These are phyloP conservation scores for Lissonota sp. DNA, from an alignment of 2,888 invertebrate species.

Conservation along the genomic window DNA sequence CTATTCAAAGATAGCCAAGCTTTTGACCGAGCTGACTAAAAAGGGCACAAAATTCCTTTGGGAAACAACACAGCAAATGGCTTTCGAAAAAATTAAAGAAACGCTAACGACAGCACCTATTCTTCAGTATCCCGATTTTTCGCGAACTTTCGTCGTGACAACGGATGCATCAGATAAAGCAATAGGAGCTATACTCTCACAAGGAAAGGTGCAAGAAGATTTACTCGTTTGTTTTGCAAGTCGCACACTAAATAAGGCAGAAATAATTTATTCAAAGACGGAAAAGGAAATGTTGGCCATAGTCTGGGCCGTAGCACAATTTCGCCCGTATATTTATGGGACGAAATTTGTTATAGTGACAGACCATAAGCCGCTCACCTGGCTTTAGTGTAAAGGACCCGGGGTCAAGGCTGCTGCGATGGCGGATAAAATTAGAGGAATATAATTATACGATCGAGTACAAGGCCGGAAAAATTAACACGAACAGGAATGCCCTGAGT, in stretches of 20 bases:
- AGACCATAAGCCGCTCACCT: too few relatives aligned
- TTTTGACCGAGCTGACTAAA: too few relatives aligned
- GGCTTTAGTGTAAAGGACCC: too few relatives aligned
- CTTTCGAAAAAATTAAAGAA: background rate
- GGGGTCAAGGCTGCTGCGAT: too few relatives aligned
- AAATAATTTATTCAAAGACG: constrained; percentile 67
- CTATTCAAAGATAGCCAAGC: too few relatives aligned
- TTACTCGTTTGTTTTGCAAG: constrained; percentile 74
- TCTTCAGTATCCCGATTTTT: too few relatives aligned
- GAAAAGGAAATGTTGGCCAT: constrained; percentile 65
- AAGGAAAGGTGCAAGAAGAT: constrained; percentile 75
- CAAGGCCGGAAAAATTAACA: constrained; percentile 44
- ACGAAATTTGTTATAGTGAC: too few relatives aligned
- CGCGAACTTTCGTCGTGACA: too few relatives aligned
- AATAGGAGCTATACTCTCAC: constrained; percentile 75
- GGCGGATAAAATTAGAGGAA: constrained; percentile 71
- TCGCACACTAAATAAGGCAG: constrained; percentile 71
- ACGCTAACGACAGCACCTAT: too few relatives aligned
- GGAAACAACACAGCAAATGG: background rate
- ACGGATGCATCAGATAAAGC: constrained; percentile 75
- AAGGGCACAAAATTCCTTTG: too few relatives aligned
- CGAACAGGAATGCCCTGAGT: constrained; percentile 14
- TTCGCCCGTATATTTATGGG: too few relatives aligned
- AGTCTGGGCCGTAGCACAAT: too few relatives aligned
- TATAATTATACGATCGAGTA: constrained; percentile 64